Conservation (phyloP, 2,888 invertebrate genomes). For the Ichneumon xanthorius region DNA sequence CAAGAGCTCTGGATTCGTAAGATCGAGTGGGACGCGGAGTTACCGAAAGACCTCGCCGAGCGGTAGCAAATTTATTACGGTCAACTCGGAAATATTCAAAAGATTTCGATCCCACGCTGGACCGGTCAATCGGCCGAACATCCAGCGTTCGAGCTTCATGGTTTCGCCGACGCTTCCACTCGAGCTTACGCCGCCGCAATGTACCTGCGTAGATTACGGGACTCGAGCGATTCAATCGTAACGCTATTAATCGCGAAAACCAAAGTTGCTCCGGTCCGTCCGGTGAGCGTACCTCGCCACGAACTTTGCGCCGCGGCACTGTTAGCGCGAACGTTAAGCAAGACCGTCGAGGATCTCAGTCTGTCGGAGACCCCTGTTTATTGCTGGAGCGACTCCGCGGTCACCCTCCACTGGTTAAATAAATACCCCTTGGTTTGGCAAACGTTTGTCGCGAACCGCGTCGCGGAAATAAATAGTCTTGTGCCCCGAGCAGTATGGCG, state of each 20-base stretch:
- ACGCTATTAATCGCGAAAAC: too few relatives aligned
- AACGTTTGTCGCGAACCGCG: neutral
- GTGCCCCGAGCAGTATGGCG: neutral
- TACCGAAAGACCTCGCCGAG: constrained; percentile 12
- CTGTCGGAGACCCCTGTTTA: neutral
- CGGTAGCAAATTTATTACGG: constrained; percentile 9
- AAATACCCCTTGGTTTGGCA: too few relatives aligned
- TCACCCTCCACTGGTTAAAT: too few relatives aligned
- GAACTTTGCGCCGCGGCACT: neutral
- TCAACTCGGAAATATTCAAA: neutral
- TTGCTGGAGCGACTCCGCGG: neutral
- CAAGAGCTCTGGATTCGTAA: constrained; percentile 38
- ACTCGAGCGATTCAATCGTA: neutral
- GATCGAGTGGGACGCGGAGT: neutral
- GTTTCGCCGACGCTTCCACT: constrained; percentile 51
- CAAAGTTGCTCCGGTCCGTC: neutral
- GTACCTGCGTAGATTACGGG: neutral
- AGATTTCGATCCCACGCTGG: constrained; percentile 51
- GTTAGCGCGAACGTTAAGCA: neutral
- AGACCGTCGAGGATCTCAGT: neutral
- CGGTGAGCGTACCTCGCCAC: constrained; percentile 3
- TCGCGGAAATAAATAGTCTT: neutral
- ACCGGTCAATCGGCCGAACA: neutral
- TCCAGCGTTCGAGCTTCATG: constrained; percentile 29
- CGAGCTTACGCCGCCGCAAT: neutral